Evolutionary conservation across 2,113 vertebrate species (phyloP), one percentile per base, ranked within the genome.

Genomic region (Nothoprocta pentlandii): DNA sequence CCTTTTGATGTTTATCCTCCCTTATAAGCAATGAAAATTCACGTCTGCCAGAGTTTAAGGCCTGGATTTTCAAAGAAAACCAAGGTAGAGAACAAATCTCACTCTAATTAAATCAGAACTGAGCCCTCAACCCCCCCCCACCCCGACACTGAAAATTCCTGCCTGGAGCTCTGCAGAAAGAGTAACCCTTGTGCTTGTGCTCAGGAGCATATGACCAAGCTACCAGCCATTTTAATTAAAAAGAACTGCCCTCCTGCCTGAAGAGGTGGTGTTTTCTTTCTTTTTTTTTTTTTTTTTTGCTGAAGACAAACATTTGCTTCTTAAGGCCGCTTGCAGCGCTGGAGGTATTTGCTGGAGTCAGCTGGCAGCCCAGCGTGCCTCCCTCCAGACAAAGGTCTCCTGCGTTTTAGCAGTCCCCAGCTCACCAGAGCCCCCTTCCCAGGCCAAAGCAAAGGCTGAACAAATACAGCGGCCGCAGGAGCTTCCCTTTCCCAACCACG

Each of bases 281-380:
- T 49, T 49, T 49, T 49, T 49, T 49, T 49, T 49, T 51, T 51
- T 51, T 87, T 94, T 95, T 93, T 92, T 77, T 84, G n/a, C 74
- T 94, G 68, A 92, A 93, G 90, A 93, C 90, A 95, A 97, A 96
- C 93, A 97, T 94, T 95, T 86, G 73, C 62, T 94, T 64, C 94
- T 95, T 81, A 91, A 93, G 66, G 78, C 51, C 54, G 51, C 56
- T 92, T 51, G 79, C 76, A 71, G 10, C 6, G 20, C 61, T 49
- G 85, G 53, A 66, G 90, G 9, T 66, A 82, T 79, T 94, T 79
- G 77, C 91, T 89, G 66, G 89, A 95, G 85, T 92, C 94, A 92
- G 88, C 93, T 92, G 80, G 64, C 41, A 62, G 88, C 69, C 88
- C 73, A 84, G 66, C 82, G 68, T 34, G 82, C 90, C 75, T 75